These are phyloP conservation scores for Lacerta agilis DNA, from an alignment of 2,797 vertebrate species.

Conservation along the genomic window DNA sequence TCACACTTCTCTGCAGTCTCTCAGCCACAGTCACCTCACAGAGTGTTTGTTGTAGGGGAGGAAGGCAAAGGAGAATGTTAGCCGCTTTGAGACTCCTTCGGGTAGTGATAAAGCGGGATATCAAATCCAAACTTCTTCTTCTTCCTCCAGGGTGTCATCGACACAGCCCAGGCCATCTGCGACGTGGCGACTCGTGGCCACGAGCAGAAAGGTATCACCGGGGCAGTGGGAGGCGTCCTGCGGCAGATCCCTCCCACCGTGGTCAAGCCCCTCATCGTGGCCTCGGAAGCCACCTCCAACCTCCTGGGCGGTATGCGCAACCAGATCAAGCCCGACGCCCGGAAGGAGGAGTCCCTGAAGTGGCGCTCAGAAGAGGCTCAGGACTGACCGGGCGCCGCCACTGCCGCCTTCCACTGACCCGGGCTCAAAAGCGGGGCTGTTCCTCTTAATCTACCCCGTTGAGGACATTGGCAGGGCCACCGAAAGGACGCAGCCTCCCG, in stretches of 20 bases:
- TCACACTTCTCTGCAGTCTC: no score
- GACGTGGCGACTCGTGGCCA: constrained; percentile 91
- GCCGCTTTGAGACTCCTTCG: no score
- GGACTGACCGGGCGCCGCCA: constrained; percentile 76
- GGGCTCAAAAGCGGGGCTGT: neutral
- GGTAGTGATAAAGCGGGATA: no score
- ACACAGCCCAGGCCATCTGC: constrained; percentile 91
- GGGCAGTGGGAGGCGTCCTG: constrained; percentile 91
- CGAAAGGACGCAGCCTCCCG: no score
- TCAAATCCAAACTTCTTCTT: neutral
- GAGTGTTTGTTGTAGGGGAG: no score
- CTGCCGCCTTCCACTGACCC: neutral
- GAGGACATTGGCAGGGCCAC: neutral
- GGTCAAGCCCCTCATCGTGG: constrained; percentile 91
- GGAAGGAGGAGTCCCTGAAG: constrained; percentile 92
- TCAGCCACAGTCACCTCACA: no score
- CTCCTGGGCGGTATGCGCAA: constrained; percentile 93
- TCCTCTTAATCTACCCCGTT: neutral
- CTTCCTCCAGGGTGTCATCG: constrained; percentile 85
- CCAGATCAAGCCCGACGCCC: constrained; percentile 92
- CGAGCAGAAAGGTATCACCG: constrained; percentile 92
- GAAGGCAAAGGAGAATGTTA: no score
- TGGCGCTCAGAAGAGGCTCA: constrained; percentile 89
- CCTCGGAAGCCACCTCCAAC: constrained; percentile 91
- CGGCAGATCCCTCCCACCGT: constrained; percentile 94